Conservation (phyloP, 2,888 invertebrate genomes). For the Cabera pusaria region DNA sequence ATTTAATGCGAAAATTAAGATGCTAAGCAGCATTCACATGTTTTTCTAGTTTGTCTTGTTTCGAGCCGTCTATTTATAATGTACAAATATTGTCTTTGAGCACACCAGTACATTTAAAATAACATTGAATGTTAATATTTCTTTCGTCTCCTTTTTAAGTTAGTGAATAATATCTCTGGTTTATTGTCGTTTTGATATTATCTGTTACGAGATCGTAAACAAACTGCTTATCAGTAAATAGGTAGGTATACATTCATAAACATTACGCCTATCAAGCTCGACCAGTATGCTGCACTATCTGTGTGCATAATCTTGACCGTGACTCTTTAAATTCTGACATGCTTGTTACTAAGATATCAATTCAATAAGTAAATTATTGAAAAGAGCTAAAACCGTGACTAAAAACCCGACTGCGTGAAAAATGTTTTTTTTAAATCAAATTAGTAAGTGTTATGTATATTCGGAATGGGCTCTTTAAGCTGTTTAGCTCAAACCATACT, state of each 20-base stretch:
- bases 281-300: conserved; percentile 36
- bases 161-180: conserved; percentile 20
- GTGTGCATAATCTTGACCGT: conserved; percentile 43
- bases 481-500: too few species aligned
- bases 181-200: conserved; percentile 32
- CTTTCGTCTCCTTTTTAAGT: too few species aligned
- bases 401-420: too few species aligned
- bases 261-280: conserved; percentile 49
- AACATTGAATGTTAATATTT: too few species aligned
- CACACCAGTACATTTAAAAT: too few species aligned
- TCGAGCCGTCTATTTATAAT: conserved; percentile 32
- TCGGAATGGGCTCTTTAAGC: too few species aligned
- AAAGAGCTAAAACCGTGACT: too few species aligned
- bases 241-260: conserved; percentile 55
- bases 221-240: conserved; percentile 55
- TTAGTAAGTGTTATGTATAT: too few species aligned
- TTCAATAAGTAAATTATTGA: too few species aligned
- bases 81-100: conserved; percentile 32
- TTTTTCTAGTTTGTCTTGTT: conserved; percentile 45
- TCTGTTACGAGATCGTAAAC: conserved; percentile 53
- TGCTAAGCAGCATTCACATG: conserved; percentile 37
- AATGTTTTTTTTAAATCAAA: too few species aligned
- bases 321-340: too few species aligned
- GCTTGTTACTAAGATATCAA: too few species aligned
- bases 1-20: conserved; percentile 5